A percentile compares a stretch with the other conserved stretches of the same genome.
phyloP scores from a whole-genome alignment of 2,888 invertebrate species.

The Mesorhabditis spiculigera region DNA sequence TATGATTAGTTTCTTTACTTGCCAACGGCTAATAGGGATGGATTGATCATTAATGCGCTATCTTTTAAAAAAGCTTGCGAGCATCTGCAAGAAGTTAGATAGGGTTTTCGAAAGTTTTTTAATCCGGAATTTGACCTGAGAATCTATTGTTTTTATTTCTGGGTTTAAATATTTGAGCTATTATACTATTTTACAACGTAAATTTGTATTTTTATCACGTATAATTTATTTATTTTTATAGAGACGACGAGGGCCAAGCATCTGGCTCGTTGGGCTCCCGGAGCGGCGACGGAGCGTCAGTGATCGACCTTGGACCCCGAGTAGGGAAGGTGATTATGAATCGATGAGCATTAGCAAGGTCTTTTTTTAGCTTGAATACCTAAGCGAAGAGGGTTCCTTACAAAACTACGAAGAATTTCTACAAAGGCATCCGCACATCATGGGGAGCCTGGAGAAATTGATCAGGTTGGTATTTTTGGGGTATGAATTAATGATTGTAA shows the following conservation, averaged over 20 bases:
- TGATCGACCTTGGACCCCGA: conserved; percentile 6
- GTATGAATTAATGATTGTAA: background rate
- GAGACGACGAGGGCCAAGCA: conserved; percentile 2
- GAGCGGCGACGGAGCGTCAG: background rate
- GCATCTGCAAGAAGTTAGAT: too few species aligned
- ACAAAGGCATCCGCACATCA: conserved; percentile 31
- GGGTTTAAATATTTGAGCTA: too few species aligned
- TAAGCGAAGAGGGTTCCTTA: background rate
- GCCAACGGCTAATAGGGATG: too few species aligned
- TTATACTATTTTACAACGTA: too few species aligned
- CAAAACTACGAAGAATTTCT: conserved; percentile 3
- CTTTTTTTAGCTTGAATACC: background rate
- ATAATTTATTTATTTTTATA: background rate
- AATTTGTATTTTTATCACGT: too few species aligned
- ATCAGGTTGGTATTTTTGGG: conserved; percentile 28
- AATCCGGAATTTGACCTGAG: too few species aligned
- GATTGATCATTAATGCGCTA: too few species aligned
- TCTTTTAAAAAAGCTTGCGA: too few species aligned
- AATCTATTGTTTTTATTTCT: too few species aligned
- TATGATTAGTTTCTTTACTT: too few species aligned
- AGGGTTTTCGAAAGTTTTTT: too few species aligned
- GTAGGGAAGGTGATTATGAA: background rate
- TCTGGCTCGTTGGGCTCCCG: background rate
- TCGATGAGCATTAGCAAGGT: too few species aligned
- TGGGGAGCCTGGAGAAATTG: conserved; percentile 40